Evolutionary conservation across 2,113 vertebrate genomes (phyloP).

Genomic region (Ceyx cyanopectus): DNA sequence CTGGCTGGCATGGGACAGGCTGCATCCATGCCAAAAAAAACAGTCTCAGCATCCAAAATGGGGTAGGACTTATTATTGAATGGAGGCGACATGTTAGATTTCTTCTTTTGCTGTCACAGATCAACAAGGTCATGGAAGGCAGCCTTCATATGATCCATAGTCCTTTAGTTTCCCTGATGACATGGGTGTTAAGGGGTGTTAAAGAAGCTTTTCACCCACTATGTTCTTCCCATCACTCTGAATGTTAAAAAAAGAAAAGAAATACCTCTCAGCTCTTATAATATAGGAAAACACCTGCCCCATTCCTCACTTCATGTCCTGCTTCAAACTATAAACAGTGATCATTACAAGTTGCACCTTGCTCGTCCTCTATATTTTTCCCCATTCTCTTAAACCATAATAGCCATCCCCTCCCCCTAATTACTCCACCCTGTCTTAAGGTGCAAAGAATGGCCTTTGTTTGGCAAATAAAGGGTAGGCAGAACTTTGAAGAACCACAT

Average conservation of each 20-base stretch:
- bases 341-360: slow-evolving; percentile 25
- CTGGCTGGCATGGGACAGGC: fast-evolving
- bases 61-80: background rate
- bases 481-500: background rate
- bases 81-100: background rate
- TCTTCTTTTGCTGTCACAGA: background rate
- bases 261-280: background rate
- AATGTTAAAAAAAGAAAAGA: background rate
- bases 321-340: slow-evolving; percentile 21
- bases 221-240: background rate
- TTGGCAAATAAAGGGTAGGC: slow-evolving; percentile 33
- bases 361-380: background rate
- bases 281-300: background rate
- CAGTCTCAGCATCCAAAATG: background rate
- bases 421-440: slow-evolving; percentile 63
- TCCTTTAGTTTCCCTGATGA: background rate
- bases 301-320: background rate
- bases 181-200: background rate
- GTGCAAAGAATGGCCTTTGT: slow-evolving; percentile 29
- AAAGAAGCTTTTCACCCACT: background rate
- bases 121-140: background rate
- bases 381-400: slow-evolving; percentile 44
- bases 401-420: slow-evolving; percentile 25
- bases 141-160: background rate
- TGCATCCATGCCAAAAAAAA: fast-evolving